Percentiles rank a stretch among this genome's conserved stretches.
Evolutionary conservation across 2,113 vertebrate genomes (phyloP).

Genomic region (Hemibagrus wyckioides): DNA sequence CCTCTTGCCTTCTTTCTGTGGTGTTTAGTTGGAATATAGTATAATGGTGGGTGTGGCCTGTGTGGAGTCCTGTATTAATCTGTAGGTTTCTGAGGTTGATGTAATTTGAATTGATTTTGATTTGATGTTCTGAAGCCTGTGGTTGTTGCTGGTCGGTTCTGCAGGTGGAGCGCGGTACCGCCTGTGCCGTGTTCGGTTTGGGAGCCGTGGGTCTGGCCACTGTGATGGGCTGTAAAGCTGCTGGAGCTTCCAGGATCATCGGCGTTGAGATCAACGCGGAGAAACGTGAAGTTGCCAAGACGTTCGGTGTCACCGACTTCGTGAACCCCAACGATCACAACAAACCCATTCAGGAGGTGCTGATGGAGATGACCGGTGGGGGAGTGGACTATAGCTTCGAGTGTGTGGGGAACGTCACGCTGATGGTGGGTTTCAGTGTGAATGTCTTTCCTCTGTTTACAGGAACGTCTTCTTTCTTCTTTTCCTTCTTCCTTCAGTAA

Average conservation of each 20-base stretch:
- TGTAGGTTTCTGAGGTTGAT: too few relatives aligned
- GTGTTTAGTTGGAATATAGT: too few relatives aligned
- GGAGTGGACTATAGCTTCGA: constrained; percentile 86
- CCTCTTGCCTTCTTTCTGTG: too few relatives aligned
- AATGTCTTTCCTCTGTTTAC: too few relatives aligned
- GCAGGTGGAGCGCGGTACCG: constrained; percentile 81
- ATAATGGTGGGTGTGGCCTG: too few relatives aligned
- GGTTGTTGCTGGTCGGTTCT: not conserved
- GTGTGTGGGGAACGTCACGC: constrained; percentile 72
- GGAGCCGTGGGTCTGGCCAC: constrained; percentile 82
- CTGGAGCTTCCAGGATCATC: constrained; percentile 80
- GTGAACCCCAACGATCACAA: constrained; percentile 76
- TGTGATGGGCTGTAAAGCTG: constrained; percentile 76
- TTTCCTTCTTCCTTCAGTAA: not conserved
- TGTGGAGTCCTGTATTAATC: too few relatives aligned
- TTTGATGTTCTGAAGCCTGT: not conserved
- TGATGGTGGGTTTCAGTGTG: constrained; percentile 74
- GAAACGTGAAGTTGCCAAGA: constrained; percentile 78
- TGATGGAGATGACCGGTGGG: constrained; percentile 73
- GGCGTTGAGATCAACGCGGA: constrained; percentile 76
- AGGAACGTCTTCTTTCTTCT: not conserved
- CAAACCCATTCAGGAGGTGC: constrained; percentile 78
- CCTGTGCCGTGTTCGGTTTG: constrained; percentile 81
- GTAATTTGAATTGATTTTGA: too few relatives aligned
- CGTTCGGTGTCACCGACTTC: constrained; percentile 80